These are phyloP conservation scores for Lophochroa leadbeateri DNA, from an alignment of 2,113 vertebrate species.

Conservation along the genomic window DNA sequence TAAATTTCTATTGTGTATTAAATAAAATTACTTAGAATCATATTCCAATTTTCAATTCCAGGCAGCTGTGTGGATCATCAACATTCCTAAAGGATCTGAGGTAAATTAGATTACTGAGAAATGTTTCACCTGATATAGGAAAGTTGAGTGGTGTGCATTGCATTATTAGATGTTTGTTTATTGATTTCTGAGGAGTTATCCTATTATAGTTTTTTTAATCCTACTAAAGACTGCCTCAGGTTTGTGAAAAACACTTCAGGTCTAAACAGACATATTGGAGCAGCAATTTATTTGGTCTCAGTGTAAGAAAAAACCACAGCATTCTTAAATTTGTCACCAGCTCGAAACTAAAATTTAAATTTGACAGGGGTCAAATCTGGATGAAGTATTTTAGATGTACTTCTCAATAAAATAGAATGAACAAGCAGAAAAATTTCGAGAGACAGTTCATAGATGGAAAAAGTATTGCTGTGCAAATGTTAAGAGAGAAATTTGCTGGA, in stretches of 20 bases:
- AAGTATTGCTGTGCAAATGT: background rate
- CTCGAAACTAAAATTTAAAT: background rate
- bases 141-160: conserved; percentile 39
- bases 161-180: conserved; percentile 57
- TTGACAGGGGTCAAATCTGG: background rate
- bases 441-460: background rate
- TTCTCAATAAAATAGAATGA: background rate
- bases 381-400: background rate
- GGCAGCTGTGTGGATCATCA: conserved; percentile 41
- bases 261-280: background rate
- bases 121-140: conserved; percentile 33
- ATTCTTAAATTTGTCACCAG: background rate
- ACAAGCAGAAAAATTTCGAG: background rate
- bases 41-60: conserved; percentile 50
- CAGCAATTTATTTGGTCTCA: background rate
- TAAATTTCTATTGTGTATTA: conserved; percentile 26
- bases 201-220: conserved; percentile 51
- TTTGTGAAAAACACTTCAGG: background rate
- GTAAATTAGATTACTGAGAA: conserved; percentile 55
- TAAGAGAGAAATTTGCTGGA: background rate
- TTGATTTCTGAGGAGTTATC: conserved; percentile 61
- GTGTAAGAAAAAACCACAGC: background rate
- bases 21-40: conserved; percentile 48
- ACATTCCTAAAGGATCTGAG: conserved; percentile 48
- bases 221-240: background rate